These are phyloP conservation scores for Leucophenga maculata DNA, from an alignment of 2,888 invertebrate species.

Conservation along the genomic window DNA sequence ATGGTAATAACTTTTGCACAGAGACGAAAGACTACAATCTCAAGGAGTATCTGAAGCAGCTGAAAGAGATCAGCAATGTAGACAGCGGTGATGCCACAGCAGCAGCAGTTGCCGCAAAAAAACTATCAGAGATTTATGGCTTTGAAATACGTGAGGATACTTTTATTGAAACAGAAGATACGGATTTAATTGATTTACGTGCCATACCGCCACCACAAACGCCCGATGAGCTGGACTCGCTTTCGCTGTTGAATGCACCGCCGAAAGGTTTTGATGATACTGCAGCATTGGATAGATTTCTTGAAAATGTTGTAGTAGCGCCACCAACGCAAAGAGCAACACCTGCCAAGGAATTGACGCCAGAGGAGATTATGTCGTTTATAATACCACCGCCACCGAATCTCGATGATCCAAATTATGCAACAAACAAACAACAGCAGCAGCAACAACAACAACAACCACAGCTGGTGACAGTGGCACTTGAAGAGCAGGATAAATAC, in stretches of 20 bases:
- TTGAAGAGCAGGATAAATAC: slow-evolving; percentile 17
- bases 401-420: slow-evolving; percentile 67
- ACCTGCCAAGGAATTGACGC: slow-evolving; percentile 83
- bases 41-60: slow-evolving; percentile 79
- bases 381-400: slow-evolving; percentile 87
- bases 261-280: slow-evolving; percentile 82
- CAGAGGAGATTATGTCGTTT: slow-evolving; percentile 87
- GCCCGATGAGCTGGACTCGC: slow-evolving; percentile 84
- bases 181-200: slow-evolving; percentile 91
- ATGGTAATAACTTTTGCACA: slow-evolving; percentile 74
- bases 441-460: no score
- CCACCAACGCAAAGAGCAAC: slow-evolving; percentile 85
- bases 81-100: slow-evolving; percentile 71
- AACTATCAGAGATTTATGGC: slow-evolving; percentile 71
- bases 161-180: slow-evolving; percentile 78
- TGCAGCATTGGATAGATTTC: slow-evolving; percentile 83
- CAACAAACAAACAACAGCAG: no score
- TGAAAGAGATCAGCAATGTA: slow-evolving; percentile 77
- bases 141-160: slow-evolving; percentile 72
- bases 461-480: not conserved
- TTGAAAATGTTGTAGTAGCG: slow-evolving; percentile 84
- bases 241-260: slow-evolving; percentile 82
- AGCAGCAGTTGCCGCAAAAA: slow-evolving; percentile 71
- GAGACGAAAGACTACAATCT: slow-evolving; percentile 78
- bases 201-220: slow-evolving; percentile 89